Conservation (phyloP, 2,113 vertebrate species). For the Ailurus styani region DNA sequence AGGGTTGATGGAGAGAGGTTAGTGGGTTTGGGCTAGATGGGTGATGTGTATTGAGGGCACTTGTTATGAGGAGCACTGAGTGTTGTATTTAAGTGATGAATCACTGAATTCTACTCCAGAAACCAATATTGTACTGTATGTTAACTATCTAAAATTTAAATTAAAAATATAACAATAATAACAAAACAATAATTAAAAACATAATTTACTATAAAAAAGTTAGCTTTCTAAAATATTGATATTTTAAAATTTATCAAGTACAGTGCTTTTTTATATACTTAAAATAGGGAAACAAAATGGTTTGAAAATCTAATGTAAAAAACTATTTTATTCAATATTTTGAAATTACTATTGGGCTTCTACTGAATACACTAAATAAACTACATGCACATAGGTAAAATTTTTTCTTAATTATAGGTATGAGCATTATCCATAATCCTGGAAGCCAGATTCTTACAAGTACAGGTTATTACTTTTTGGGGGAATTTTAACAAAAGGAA, state of each 20-base stretch:
- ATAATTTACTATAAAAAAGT: background rate
- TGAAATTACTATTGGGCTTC: background rate
- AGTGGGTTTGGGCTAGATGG: background rate
- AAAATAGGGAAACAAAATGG: background rate
- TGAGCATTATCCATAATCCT: background rate
- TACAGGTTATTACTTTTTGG: background rate
- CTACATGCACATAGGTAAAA: background rate
- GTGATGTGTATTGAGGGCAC: background rate
- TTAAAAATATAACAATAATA: background rate
- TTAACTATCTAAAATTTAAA: background rate
- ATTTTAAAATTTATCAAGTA: background rate
- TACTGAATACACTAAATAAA: background rate
- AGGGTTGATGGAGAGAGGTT: background rate
- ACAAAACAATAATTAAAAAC: background rate
- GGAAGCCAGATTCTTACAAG: background rate
- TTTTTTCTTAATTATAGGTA: background rate
- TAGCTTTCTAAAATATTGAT: background rate
- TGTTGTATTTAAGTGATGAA: background rate
- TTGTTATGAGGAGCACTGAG: background rate
- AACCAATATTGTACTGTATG: background rate
- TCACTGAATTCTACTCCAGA: background rate
- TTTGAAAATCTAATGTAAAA: background rate
- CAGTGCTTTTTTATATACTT: background rate
- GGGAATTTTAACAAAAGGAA: slow-evolving; percentile 30
- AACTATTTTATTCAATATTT: background rate